Percentiles rank a stretch among this genome's conserved stretches.
Conservation (phyloP, 1,140 invertebrate genomes). For the Euglossa dilemma region DNA sequence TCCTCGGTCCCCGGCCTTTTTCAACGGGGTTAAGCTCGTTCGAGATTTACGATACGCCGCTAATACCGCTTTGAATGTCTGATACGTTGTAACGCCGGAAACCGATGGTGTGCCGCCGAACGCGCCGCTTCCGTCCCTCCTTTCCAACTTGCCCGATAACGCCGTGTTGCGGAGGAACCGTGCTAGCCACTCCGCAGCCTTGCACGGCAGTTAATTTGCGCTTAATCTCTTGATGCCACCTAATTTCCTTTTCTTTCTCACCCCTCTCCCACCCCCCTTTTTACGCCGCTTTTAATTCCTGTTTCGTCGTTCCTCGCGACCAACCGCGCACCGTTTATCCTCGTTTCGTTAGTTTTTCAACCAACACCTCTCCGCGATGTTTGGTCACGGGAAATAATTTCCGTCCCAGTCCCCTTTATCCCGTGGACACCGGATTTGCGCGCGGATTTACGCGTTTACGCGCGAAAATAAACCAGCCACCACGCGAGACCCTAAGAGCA, state of each 20-base stretch:
- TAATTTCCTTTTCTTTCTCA: constrained; percentile 40
- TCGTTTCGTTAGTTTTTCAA: not conserved
- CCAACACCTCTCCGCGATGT: not conserved
- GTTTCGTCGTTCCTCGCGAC: too few species aligned
- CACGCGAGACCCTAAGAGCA: not conserved
- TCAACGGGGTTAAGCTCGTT: constrained; percentile 48
- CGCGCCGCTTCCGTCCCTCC: constrained; percentile 36
- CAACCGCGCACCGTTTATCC: not conserved
- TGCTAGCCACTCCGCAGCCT: constrained; percentile 6
- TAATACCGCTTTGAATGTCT: constrained; percentile 64
- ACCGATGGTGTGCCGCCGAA: constrained; percentile 34
- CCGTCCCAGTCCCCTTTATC: not conserved
- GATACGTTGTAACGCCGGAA: constrained; percentile 60
- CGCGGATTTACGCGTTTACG: too few species aligned
- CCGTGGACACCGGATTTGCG: not conserved
- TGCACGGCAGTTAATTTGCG: constrained; percentile 49
- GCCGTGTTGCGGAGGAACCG: constrained; percentile 45
- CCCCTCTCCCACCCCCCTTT: too few species aligned
- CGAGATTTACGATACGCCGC: constrained; percentile 57
- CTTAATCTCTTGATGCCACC: constrained; percentile 56
- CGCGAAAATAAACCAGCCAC: not conserved
- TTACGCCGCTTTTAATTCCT: not conserved
- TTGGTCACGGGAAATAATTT: not conserved
- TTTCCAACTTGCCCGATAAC: constrained; percentile 58
- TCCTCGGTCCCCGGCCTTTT: constrained; percentile 16